Percentiles rank a stretch among this genome's conserved stretches.
Conservation (phyloP, 30 jellyfish, hydroid and myxozoan genomes). For the Turritopsis dohrnii region DNA sequence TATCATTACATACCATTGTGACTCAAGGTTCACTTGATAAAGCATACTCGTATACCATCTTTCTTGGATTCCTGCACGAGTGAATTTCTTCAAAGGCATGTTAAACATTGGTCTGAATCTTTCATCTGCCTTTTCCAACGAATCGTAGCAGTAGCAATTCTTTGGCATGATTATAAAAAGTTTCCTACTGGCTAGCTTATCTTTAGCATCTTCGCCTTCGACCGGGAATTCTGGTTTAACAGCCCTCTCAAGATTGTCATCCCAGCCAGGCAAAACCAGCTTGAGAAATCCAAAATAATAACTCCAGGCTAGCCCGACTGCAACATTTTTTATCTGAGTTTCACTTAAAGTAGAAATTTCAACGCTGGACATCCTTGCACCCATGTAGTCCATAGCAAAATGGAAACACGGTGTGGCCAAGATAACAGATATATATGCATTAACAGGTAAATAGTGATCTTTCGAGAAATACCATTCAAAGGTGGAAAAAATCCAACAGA, state of each 20-base stretch:
- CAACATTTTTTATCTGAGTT: slow-evolving; percentile 52
- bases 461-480: too few relatives aligned
- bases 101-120: slow-evolving; percentile 31
- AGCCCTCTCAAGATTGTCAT: background rate
- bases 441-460: too few relatives aligned
- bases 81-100: slow-evolving; percentile 19
- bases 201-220: slow-evolving; percentile 49
- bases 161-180: slow-evolving; percentile 63
- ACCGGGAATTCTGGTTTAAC: slow-evolving; percentile 16
- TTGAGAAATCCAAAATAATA: slow-evolving; percentile 67
- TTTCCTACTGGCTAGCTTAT: slow-evolving; percentile 33
- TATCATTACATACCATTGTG: slow-evolving; percentile 47
- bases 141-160: slow-evolving; percentile 47
- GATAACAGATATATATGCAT: too few relatives aligned
- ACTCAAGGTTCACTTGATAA: slow-evolving; percentile 23
- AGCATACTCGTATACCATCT: slow-evolving; percentile 53
- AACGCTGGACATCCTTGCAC: too few relatives aligned
- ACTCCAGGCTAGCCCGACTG: too few relatives aligned
- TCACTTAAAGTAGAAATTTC: slow-evolving; percentile 57
- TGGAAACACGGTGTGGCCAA: too few relatives aligned
- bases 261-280: slow-evolving; percentile 20
- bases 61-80: slow-evolving; percentile 69
- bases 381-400: too few relatives aligned
- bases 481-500: too few relatives aligned
- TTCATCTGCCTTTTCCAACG: slow-evolving; percentile 37